Conservation (phyloP, 1,140 invertebrate species). For the Cydia splendana region DNA sequence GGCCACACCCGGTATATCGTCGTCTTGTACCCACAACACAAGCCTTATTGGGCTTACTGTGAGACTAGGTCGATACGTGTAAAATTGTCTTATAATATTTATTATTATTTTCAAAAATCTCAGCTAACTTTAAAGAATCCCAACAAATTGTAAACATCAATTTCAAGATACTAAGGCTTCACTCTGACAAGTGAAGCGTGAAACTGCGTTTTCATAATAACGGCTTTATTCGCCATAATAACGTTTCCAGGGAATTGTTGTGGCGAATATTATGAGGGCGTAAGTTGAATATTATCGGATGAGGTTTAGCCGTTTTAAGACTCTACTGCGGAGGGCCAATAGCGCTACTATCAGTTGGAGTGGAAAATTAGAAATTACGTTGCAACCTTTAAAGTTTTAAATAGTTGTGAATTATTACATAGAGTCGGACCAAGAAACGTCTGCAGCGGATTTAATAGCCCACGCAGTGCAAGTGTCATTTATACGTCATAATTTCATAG, state of each 20-base stretch:
- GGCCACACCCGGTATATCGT: no score
- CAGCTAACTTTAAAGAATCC: not conserved
- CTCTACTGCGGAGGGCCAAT: not conserved
- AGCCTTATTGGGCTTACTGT: no score
- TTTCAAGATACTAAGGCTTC: constrained; percentile 1
- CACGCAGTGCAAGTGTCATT: no score
- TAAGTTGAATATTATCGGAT: not conserved
- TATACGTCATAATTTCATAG: no score
- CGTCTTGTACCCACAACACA: no score
- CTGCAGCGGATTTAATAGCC: no score
- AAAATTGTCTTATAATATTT: no score
- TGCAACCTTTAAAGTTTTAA: not conserved
- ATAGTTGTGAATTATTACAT: not conserved
- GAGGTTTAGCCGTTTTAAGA: not conserved
- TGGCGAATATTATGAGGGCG: not conserved
- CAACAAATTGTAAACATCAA: not conserved
- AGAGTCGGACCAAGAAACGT: no score
- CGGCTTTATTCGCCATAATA: constrained; percentile 1
- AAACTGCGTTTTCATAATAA: constrained; percentile 11
- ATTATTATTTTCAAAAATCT: not conserved
- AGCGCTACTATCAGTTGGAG: not conserved
- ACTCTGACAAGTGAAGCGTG: constrained; percentile 4
- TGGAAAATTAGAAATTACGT: constrained; percentile 16
- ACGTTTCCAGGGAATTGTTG: constrained; percentile 5
- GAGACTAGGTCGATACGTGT: no score